Conservation (phyloP, 2,888 invertebrate genomes). For the Apamea epomidion region DNA sequence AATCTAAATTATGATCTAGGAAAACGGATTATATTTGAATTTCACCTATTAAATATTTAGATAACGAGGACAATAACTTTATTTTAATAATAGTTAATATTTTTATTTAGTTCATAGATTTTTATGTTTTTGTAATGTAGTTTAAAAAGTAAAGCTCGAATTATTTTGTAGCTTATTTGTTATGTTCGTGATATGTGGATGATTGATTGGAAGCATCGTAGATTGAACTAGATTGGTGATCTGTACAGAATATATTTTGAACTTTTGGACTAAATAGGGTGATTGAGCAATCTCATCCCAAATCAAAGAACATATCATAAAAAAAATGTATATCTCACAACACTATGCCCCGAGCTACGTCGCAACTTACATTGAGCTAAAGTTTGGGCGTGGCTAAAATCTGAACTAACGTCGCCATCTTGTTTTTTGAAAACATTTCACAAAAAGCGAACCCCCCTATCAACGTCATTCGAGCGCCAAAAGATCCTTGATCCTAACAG, state of each 20-base stretch:
- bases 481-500: too few relatives aligned
- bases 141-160: constrained; percentile 54
- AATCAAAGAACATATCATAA: background rate
- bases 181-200: constrained; percentile 65
- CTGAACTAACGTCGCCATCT: background rate
- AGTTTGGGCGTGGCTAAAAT: background rate
- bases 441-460: too few relatives aligned
- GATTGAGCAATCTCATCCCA: background rate
- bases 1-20: background rate
- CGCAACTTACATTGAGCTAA: background rate
- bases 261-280: background rate
- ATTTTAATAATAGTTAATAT: constrained; percentile 17
- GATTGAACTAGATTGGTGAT: constrained; percentile 32
- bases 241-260: background rate
- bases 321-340: background rate
- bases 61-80: constrained; percentile 45
- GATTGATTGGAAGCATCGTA: constrained; percentile 45
- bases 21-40: constrained; percentile 28
- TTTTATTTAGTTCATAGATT: constrained; percentile 32
- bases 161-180: constrained; percentile 55
- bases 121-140: constrained; percentile 31
- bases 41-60: constrained; percentile 54
- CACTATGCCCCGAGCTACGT: background rate
- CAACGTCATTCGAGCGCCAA: background rate
- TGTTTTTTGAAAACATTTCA: background rate